phyloP scores from a whole-genome alignment of 2,888 invertebrate species.

The Papilio protenor region DNA sequence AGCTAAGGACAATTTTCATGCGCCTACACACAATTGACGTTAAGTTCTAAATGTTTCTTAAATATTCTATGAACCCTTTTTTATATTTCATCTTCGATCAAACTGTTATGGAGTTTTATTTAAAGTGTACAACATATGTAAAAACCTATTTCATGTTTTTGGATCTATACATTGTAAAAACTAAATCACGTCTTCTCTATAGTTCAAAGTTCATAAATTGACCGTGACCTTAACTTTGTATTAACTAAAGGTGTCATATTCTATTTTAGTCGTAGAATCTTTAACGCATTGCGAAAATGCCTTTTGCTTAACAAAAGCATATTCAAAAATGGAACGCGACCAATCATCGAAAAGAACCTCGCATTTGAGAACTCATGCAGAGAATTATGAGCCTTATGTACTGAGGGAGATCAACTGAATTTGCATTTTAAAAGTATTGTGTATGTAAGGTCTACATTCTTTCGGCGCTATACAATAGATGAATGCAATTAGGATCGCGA shows the following conservation, averaged over 20 bases:
- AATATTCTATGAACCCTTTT: constrained; percentile 6
- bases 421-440: constrained; percentile 25
- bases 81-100: not conserved
- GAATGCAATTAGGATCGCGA: constrained; percentile 66
- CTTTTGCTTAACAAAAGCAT: constrained; percentile 58
- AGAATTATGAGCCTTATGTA: constrained; percentile 50
- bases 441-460: constrained; percentile 48
- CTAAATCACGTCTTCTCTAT: not conserved
- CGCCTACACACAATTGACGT: constrained; percentile 7
- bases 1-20: constrained; percentile 8
- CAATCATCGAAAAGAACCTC: constrained; percentile 68
- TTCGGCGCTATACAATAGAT: constrained; percentile 60
- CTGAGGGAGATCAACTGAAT: constrained; percentile 27
- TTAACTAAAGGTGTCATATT: constrained; percentile 14
- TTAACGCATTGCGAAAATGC: constrained; percentile 65
- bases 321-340: constrained; percentile 75
- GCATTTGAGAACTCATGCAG: constrained; percentile 56
- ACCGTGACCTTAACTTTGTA: constrained; percentile 38
- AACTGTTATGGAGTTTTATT: not conserved
- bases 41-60: constrained; percentile 6
- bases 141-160: not conserved
- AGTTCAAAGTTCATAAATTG: not conserved
- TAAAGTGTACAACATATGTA: not conserved
- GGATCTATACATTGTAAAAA: not conserved
- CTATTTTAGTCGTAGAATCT: constrained; percentile 21